Conservation (phyloP, 2,797 vertebrate species). For the Centroberyx gerrardi region DNA sequence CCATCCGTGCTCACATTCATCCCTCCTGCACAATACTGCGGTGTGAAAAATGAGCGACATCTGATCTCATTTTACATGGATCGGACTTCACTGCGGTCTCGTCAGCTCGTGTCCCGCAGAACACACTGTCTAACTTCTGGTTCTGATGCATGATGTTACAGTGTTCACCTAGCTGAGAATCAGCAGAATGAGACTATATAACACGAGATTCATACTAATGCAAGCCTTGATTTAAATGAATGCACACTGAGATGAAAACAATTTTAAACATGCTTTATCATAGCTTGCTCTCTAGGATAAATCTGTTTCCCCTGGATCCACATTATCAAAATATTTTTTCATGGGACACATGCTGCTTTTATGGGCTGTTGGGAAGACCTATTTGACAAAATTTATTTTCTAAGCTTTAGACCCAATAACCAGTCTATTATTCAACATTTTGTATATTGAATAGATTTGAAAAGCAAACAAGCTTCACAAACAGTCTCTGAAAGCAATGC, state of each 20-base stretch:
- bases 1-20: constrained; percentile 1
- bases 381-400: neutral
- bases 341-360: constrained; percentile 3
- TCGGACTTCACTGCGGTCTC: neutral
- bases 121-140: neutral
- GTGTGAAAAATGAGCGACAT: constrained; percentile 22
- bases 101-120: neutral
- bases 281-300: neutral
- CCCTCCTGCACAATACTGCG: neutral
- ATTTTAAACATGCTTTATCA: neutral
- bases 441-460: neutral
- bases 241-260: neutral
- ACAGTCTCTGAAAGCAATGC: too few species aligned
- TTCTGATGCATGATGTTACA: neutral
- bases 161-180: neutral
- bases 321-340: neutral
- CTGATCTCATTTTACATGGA: constrained; percentile 45
- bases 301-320: neutral
- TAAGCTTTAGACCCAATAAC: neutral
- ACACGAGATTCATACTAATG: neutral
- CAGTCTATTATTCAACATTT: neutral
- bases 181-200: neutral
- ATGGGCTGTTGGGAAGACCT: neutral
- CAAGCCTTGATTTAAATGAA: too few species aligned
- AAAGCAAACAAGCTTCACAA: neutral